Conservation (phyloP, 1,140 invertebrate species). For the Bombyx mandarina region DNA sequence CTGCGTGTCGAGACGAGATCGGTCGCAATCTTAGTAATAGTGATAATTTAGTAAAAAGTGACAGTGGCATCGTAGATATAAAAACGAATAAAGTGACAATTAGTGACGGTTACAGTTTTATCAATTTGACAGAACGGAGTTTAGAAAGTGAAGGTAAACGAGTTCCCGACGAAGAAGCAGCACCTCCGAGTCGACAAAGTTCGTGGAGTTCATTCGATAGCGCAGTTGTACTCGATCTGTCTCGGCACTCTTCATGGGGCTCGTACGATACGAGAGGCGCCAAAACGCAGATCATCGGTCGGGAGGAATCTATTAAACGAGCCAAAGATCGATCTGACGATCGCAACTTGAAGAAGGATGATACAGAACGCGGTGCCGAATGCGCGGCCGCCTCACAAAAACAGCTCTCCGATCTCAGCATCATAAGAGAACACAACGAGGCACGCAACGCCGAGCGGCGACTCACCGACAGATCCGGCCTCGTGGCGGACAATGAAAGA, state of each 20-base stretch:
- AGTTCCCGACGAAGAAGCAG: constrained; percentile 60
- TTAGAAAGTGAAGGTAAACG: constrained; percentile 81
- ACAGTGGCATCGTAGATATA: constrained; percentile 65
- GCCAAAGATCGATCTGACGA: constrained; percentile 42
- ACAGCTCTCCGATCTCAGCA: constrained; percentile 45
- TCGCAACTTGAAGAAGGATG: constrained; percentile 8
- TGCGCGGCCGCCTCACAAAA: constrained; percentile 20
- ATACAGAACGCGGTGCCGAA: constrained; percentile 16
- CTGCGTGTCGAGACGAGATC: constrained; percentile 31
- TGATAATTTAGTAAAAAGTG: constrained; percentile 70
- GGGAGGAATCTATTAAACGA: constrained; percentile 27
- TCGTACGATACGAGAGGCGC: constrained; percentile 76
- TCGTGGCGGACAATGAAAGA: constrained; percentile 42
- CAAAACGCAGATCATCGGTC: constrained; percentile 28
- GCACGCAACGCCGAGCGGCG: constrained; percentile 12
- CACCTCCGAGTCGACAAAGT: constrained; percentile 76
- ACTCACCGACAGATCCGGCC: constrained; percentile 12
- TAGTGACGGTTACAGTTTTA: constrained; percentile 76
- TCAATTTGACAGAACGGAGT: constrained; percentile 77
- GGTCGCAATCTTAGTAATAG: constrained; percentile 38
- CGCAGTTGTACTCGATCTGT: constrained; percentile 79
- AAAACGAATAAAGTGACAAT: constrained; percentile 41
- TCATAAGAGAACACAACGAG: constrained; percentile 56
- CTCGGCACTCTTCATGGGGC: constrained; percentile 88
- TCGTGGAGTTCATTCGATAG: constrained; percentile 87